Evolutionary conservation across 2,888 invertebrate genomes (phyloP), one percentile per base, ranked within the genome.

Genomic region (Lepidonotus clava): DNA sequence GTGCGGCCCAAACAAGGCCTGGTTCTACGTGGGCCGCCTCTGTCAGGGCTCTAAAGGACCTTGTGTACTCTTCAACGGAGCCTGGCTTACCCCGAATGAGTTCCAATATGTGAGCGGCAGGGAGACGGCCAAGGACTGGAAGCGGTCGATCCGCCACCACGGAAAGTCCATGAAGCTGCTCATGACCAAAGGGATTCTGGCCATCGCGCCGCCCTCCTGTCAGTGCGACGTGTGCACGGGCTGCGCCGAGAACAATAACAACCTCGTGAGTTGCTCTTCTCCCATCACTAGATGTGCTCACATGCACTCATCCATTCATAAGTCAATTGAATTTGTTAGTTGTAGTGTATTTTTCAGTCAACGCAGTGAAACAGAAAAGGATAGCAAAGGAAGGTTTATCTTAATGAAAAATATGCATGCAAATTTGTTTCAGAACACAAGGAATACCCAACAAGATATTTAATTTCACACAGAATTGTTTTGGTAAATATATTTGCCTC

Each of bases 81-180:
- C 92, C 53, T 95, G 95, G 94, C 91, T 94, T 67, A 95, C 95
- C 1, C 95, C 95, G 2, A 95, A 95, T 91, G 94, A 95, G 90
- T 95, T 95, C 89, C 95, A 95, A 90, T 92, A 92, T 85, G 92
- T 95, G 56, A 94, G 95, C 91, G 95, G 95, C n/a, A 89, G 95
- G 77, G 94, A 95, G 90, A 94, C 94, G 53, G 95, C 95, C 83
- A 95, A 95, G 90, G 95, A 95, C 90, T 94, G 94, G 94, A 94
- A 95, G 90, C 89, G 95, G 1, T 95, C 94, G 71, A 95, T 95
- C 87, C 92, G 95, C 61, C 95, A 95, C 89, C 93, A 94, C 87
- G 95, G 95, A 24, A 93, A 94, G 88, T 94, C 94, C 90, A 92
- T 95, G 88, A 95, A 95, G 90, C 91, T 95, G 84, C 91, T 95